Evolutionary conservation across 2,113 vertebrate genomes (phyloP), one percentile per base, ranked within the genome.

Genomic region (Toxostoma redivivum): DNA sequence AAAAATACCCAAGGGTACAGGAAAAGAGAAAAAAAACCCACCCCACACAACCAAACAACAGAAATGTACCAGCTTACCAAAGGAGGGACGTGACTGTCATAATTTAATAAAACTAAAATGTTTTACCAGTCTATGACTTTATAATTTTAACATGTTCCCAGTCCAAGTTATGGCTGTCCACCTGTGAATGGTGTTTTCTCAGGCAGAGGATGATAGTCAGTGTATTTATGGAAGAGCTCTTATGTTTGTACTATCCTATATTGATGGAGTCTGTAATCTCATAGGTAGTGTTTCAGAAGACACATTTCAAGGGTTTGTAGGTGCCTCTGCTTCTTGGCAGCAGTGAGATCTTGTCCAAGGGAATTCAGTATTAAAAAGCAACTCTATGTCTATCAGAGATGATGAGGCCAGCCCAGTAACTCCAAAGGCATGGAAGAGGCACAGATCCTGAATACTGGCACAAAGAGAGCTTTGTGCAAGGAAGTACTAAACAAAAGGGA

Each of bases 1-100:
- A n/a, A 92, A 97, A 97, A 97, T 89, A 95, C 60, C 44, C 48
- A 85, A 14, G 10, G 12, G 30, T 35, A 69, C 30, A 82, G 71
- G 61, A 95, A 91, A 91, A 83, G 0, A 72, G 37, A 62, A 54
- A 62, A 45, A 79, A 83, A 37, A 4, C 0, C n/a, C 7, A 13
- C 2, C 10, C 9, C 58, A 12, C 27, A 9, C 8, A 54, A 37
- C 30, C n/a, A 70, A 72, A 48, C 42, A 77, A 69, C 15, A 50
- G 37, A 79, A 96, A 74, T 22, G 83, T 61, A 12, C 47, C 33
- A 65, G 25, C 38, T 77, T 80, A 73, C 57, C n/a, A 35, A 45
- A 79, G n/a, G 13, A 67, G n/a, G 31, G 61, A 21, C 2, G 1
- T 27, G n/a, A 56, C 61, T 79, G 21, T 22, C 15, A 7, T 19